Evolutionary conservation across 1,140 invertebrate genomes (phyloP).

Genomic region (Hetaerina americana): DNA sequence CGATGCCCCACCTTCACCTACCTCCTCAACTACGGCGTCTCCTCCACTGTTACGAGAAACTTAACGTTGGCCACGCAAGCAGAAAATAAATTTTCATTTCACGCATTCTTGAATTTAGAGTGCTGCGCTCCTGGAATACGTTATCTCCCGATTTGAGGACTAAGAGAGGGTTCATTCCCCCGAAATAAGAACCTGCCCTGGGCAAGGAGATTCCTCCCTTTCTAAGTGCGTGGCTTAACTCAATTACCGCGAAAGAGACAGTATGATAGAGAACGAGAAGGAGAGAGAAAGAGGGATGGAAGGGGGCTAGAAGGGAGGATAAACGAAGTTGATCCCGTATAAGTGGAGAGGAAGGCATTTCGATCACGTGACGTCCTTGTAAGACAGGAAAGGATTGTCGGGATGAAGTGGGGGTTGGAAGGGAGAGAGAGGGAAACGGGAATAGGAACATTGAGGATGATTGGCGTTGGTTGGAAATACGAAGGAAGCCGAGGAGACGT

Average conservation of each 20-base stretch:
- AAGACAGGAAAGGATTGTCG: no score
- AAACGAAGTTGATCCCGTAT: no score
- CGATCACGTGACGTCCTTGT: no score
- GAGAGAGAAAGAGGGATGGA: no score
- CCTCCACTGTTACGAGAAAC: not conserved
- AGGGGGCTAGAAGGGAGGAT: no score
- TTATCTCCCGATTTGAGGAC: not conserved
- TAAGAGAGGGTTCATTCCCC: not conserved
- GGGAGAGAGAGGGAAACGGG: no score
- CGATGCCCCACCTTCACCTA: not conserved
- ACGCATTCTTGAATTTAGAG: not conserved
- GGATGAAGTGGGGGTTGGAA: no score
- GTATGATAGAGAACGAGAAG: no score
- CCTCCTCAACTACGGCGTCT: not conserved
- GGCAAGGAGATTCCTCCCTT: not conserved
- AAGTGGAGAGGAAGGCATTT: no score
- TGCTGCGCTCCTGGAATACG: not conserved
- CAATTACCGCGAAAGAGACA: not conserved
- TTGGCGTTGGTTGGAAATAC: no score
- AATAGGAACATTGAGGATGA: no score
- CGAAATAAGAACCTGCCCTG: not conserved
- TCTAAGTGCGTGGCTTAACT: not conserved
- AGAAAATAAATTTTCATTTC: slow-evolving; percentile 1
- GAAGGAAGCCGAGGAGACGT: no score
- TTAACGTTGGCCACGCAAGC: not conserved